Conservation (phyloP, 2,888 invertebrate species). For the Epinotia demarniana region DNA sequence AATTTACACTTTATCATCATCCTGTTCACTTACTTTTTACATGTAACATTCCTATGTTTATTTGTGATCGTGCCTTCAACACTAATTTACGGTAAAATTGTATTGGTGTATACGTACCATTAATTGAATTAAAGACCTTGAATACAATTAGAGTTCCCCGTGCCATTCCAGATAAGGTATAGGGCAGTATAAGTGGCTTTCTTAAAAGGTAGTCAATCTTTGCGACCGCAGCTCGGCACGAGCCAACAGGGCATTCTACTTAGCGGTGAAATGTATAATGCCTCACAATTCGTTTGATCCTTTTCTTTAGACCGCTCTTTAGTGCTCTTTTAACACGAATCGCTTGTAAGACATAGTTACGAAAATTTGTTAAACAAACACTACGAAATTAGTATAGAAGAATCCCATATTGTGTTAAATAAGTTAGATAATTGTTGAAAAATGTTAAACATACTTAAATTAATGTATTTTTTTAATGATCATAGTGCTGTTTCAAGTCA, state of each 20-base stretch:
- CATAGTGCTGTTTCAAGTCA: too few relatives aligned
- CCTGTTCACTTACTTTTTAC: constrained; percentile 39
- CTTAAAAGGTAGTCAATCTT: constrained; percentile 77
- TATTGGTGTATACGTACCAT: constrained; percentile 16
- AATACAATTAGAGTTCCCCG: constrained; percentile 48
- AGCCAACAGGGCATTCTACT: constrained; percentile 78
- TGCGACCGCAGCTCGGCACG: constrained; percentile 60
- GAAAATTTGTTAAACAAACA: constrained; percentile 1
- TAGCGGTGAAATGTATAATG: constrained; percentile 78
- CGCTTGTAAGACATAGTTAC: constrained; percentile 48
- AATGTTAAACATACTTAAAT: neutral
- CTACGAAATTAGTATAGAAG: neutral
- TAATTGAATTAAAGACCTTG: constrained; percentile 53
- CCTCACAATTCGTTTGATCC: constrained; percentile 56
- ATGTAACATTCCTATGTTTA: neutral
- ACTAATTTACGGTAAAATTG: constrained; percentile 1
- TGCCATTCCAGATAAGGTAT: constrained; percentile 61
- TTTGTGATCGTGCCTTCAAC: too few relatives aligned
- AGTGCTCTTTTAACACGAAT: constrained; percentile 54
- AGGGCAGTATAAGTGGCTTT: constrained; percentile 56
- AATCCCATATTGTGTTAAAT: too few relatives aligned
- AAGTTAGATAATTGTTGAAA: neutral
- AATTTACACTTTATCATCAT: constrained; percentile 55
- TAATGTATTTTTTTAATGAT: neutral
- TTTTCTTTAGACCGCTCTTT: constrained; percentile 57